A percentile compares a stretch with the other conserved stretches of the same genome.
These are phyloP conservation scores for Aythya baeri DNA, from an alignment of 2,113 vertebrate genomes.

Conservation along the genomic window DNA sequence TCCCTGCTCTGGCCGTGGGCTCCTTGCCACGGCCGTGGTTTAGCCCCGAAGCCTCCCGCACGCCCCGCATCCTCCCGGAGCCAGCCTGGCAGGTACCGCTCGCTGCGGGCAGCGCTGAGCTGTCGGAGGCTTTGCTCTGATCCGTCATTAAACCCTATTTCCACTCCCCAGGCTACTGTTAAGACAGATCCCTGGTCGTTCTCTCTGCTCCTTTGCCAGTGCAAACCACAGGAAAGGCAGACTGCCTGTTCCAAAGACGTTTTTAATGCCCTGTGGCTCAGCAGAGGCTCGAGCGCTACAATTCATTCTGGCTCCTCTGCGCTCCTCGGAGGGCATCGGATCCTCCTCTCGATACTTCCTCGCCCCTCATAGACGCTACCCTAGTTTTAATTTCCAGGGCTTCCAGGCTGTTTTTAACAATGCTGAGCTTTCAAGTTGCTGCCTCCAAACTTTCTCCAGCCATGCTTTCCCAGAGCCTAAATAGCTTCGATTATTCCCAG, in stretches of 20 bases:
- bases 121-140: not conserved
- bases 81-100: not conserved
- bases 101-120: rapidly evolving
- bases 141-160: not conserved
- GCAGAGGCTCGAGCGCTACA: not conserved
- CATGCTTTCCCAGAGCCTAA: conserved; percentile 40
- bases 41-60: rapidly evolving
- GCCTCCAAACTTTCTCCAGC: conserved; percentile 60
- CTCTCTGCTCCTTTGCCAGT: not conserved
- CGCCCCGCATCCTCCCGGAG: not conserved
- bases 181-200: not conserved
- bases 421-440: conserved; percentile 56
- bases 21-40: not conserved
- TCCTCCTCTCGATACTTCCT: conserved; percentile 37
- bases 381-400: conserved; percentile 55
- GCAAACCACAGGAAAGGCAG: not conserved
- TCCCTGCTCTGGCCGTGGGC: not conserved
- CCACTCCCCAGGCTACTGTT: not conserved
- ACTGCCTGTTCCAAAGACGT: conserved; percentile 22
- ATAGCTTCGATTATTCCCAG: conserved; percentile 57
- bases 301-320: conserved; percentile 16
- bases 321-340: conserved; percentile 45
- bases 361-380: conserved; percentile 28
- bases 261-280: conserved; percentile 41
- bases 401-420: conserved; percentile 53